Percentiles rank a stretch among this genome's conserved stretches.
Conservation (phyloP, 2,797 vertebrate species). For the Trichosurus vulpecula region DNA sequence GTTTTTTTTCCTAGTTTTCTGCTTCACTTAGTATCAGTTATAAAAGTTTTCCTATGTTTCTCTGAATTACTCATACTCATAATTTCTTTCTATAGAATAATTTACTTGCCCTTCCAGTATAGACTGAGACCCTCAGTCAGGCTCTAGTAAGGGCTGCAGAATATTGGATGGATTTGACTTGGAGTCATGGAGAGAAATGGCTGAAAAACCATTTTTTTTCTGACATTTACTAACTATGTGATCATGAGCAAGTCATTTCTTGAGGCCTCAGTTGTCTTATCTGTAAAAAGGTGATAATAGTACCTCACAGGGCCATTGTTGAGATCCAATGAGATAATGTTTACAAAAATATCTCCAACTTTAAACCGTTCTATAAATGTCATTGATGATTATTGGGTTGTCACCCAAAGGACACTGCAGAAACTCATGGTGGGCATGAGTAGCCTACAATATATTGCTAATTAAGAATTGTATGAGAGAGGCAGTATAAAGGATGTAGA, state of each 20-base stretch:
- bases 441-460: neutral
- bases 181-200: neutral
- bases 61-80: neutral
- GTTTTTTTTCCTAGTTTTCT: neutral
- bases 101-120: neutral
- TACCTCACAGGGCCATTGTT: neutral
- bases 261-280: neutral
- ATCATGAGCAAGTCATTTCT: neutral
- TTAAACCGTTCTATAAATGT: neutral
- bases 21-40: neutral
- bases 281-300: neutral
- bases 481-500: neutral
- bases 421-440: neutral
- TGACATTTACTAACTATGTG: neutral
- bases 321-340: neutral
- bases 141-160: neutral
- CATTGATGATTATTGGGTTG: neutral
- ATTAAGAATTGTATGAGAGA: neutral
- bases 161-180: neutral
- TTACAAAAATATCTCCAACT: neutral
- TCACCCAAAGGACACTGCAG: neutral
- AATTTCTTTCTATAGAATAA: neutral
- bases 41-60: neutral
- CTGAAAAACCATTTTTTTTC: neutral
- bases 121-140: neutral